phyloP scores from a whole-genome alignment of 1,140 invertebrate species.

The Drosophila ogumai region DNA sequence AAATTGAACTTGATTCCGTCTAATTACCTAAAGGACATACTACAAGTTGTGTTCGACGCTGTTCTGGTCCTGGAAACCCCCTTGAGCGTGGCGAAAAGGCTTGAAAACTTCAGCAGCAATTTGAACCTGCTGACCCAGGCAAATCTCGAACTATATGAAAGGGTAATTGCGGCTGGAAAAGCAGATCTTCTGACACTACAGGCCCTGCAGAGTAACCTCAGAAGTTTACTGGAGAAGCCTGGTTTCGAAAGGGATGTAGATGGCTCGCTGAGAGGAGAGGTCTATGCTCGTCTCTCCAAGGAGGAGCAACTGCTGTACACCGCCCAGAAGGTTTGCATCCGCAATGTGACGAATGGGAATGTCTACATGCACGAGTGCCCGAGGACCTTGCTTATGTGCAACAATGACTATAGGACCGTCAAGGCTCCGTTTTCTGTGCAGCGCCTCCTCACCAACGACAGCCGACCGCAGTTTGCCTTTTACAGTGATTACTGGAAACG shows the following conservation, averaged over 20 bases:
- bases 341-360: constrained; percentile 46
- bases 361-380: constrained; percentile 70
- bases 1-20: constrained; percentile 1
- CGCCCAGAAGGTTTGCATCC: constrained; percentile 64
- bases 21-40: constrained; percentile 53
- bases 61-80: constrained; percentile 54
- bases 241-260: constrained; percentile 42
- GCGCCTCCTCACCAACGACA: constrained; percentile 38
- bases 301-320: constrained; percentile 57
- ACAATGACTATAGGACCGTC: constrained; percentile 49
- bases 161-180: constrained; percentile 8
- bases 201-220: constrained; percentile 38
- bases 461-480: constrained; percentile 47
- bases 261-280: constrained; percentile 7
- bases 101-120: constrained; percentile 51
- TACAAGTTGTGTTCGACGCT: constrained; percentile 45
- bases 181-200: constrained; percentile 7
- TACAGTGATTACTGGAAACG: constrained; percentile 58
- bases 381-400: constrained; percentile 68
- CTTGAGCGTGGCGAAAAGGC: constrained; percentile 49
- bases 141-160: constrained; percentile 48
- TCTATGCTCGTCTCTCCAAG: constrained; percentile 42
- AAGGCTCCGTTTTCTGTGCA: constrained; percentile 55
- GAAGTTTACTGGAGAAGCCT: constrained; percentile 33
- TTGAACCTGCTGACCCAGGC: constrained; percentile 47